A percentile compares a stretch with the other conserved stretches of the same genome.
Evolutionary conservation across 2,797 vertebrate genomes (phyloP).

Genomic region (Smutsia gigantea): DNA sequence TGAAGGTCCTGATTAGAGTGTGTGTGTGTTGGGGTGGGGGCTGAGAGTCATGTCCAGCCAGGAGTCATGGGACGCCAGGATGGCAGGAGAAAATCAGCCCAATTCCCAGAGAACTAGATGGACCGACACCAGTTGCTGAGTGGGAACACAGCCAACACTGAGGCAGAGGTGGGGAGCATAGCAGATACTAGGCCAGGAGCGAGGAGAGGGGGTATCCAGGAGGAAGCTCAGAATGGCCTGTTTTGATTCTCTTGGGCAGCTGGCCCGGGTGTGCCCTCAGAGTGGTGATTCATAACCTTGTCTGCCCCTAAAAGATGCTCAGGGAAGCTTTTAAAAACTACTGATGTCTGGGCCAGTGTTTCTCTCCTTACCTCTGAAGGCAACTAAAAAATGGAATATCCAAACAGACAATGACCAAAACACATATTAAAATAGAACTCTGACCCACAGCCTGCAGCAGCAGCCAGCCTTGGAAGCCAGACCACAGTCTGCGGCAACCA

Average conservation of each 20-base stretch:
- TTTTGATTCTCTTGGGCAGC: neutral
- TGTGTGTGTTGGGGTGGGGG: too few species aligned
- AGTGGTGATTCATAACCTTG: neutral
- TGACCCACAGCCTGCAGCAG: neutral
- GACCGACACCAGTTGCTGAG: neutral
- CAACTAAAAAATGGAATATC: neutral
- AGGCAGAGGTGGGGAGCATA: neutral
- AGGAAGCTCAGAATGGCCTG: neutral
- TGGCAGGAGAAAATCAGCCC: neutral
- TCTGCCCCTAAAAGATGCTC: neutral
- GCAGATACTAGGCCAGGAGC: neutral
- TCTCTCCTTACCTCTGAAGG: neutral
- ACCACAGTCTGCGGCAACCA: neutral
- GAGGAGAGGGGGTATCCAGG: accelerated
- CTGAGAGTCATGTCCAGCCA: neutral
- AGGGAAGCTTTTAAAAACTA: neutral
- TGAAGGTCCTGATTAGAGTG: neutral
- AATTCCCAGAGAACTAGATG: neutral
- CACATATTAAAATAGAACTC: neutral
- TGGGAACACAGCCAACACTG: neutral
- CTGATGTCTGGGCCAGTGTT: neutral
- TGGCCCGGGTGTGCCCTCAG: neutral
- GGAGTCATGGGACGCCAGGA: neutral
- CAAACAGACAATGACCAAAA: neutral
- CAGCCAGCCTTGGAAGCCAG: neutral